A percentile compares a stretch with the other conserved stretches of the same genome.
Conservation (phyloP, 2,113 vertebrate genomes). For the Lasiurus borealis region DNA sequence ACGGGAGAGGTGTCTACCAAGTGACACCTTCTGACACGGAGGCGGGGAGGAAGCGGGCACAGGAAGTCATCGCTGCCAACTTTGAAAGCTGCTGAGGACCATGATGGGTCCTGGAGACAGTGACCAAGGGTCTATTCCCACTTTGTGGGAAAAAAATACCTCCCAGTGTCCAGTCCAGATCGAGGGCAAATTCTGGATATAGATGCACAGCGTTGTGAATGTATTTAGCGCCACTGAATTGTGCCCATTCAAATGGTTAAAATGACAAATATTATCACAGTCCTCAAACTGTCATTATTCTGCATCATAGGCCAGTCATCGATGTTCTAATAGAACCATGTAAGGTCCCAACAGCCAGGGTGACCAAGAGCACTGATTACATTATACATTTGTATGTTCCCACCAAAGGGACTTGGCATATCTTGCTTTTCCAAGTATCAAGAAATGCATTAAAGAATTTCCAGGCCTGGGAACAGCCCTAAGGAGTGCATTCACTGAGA, state of each 20-base stretch:
- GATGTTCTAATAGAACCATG: not conserved
- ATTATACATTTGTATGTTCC: not conserved
- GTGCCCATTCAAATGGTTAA: not conserved
- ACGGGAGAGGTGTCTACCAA: not conserved
- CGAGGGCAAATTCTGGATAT: not conserved
- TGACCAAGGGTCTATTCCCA: not conserved
- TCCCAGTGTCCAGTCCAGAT: not conserved
- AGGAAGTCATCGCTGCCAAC: not conserved
- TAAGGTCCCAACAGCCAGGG: not conserved
- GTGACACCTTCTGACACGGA: rapidly evolving
- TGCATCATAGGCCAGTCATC: not conserved
- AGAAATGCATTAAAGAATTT: not conserved
- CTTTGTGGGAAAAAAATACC: not conserved
- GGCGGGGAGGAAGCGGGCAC: not conserved
- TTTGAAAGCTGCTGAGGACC: not conserved
- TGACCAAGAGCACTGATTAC: not conserved
- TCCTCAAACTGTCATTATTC: not conserved
- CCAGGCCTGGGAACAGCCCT: not conserved
- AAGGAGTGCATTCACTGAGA: not conserved
- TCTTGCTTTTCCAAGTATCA: not conserved
- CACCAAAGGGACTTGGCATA: not conserved
- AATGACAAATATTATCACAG: not conserved
- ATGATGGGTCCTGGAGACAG: not conserved
- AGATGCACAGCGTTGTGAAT: rapidly evolving
- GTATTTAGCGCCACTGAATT: not conserved